A percentile compares a stretch with the other conserved stretches of the same genome.
phyloP scores from a whole-genome alignment of 2,113 vertebrate genomes.

The Blennius ocellaris region DNA sequence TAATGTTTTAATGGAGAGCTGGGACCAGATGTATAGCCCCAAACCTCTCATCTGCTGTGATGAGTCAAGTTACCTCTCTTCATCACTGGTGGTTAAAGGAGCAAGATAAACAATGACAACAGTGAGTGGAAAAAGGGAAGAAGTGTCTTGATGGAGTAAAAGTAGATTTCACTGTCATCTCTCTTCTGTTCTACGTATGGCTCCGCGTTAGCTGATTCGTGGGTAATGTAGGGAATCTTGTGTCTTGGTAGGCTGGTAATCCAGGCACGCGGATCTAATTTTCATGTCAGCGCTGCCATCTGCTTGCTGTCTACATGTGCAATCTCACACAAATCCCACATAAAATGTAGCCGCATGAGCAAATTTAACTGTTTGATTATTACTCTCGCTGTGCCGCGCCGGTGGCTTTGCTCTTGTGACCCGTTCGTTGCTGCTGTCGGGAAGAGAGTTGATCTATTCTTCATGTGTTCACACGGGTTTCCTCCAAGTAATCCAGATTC shows the following conservation, averaged over 20 bases:
- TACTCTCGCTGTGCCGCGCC: constrained; percentile 35
- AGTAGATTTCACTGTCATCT: constrained; percentile 2
- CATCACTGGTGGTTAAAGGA: constrained; percentile 45
- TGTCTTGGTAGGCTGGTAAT: constrained; percentile 37
- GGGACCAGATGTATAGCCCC: constrained; percentile 29
- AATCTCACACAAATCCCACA: constrained; percentile 39
- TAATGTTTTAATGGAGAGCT: constrained; percentile 42
- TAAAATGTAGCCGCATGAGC: constrained; percentile 33
- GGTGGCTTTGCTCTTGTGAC: constrained; percentile 23
- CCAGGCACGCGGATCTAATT: constrained; percentile 34
- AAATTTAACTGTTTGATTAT: constrained; percentile 45
- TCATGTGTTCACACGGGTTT: constrained; percentile 1
- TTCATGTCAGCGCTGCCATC: constrained; percentile 52
- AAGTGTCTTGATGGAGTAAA: constrained; percentile 17
- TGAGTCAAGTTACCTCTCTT: constrained; percentile 27
- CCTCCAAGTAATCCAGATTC: constrained; percentile 27
- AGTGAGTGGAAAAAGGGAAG: constrained; percentile 10
- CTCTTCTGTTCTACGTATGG: constrained; percentile 9
- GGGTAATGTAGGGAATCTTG: constrained; percentile 18
- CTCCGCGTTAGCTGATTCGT: constrained; percentile 9
- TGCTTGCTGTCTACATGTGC: constrained; percentile 41
- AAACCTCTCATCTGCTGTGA: constrained; percentile 34
- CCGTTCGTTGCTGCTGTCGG: constrained; percentile 1
- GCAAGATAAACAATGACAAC: not conserved
- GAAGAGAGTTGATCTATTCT: constrained; percentile 16